Conservation (phyloP, 2,113 vertebrate genomes). For the Rhinoderma darwinii region DNA sequence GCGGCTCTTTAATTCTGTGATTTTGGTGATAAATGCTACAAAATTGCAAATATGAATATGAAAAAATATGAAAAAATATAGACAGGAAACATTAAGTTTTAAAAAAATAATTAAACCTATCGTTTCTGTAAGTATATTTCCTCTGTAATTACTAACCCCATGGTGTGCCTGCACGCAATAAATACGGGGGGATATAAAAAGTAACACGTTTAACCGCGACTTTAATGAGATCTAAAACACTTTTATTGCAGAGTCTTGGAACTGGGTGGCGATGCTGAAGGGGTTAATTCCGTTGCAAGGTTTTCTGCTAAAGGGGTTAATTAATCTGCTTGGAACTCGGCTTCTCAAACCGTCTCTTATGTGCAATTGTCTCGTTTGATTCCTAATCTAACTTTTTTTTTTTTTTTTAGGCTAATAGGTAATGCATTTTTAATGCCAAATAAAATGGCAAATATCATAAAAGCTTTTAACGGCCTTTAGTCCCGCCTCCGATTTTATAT, state of each 20-base stretch:
- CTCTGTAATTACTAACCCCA: constrained; percentile 31
- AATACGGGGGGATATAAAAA: constrained; percentile 22
- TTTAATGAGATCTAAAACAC: constrained; percentile 30
- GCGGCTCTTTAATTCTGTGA: constrained; percentile 21
- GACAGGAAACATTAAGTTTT: constrained; percentile 32
- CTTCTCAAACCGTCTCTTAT: constrained; percentile 51
- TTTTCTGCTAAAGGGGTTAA: constrained; percentile 47
- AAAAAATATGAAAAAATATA: constrained; percentile 18
- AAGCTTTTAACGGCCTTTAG: constrained; percentile 56
- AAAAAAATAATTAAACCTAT: constrained; percentile 45
- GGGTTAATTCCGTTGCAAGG: neutral
- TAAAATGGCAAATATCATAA: constrained; percentile 58
- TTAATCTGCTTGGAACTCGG: constrained; percentile 34
- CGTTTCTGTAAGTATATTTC: constrained; percentile 30
- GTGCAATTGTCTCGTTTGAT: constrained; percentile 55
- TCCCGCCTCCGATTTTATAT: constrained; percentile 40
- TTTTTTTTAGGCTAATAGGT: constrained; percentile 57
- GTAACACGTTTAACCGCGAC: constrained; percentile 22
- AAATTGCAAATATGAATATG: constrained; percentile 32
- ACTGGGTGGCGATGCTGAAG: neutral
- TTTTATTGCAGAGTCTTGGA: neutral
- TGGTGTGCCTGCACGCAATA: constrained; percentile 35
- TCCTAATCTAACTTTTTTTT: constrained; percentile 55
- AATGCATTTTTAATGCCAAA: constrained; percentile 60
- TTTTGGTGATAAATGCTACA: constrained; percentile 10